A percentile compares a stretch with the other conserved stretches of the same genome.
phyloP scores from a whole-genome alignment of 2,797 vertebrate genomes.

The Meriones psammophilus region DNA sequence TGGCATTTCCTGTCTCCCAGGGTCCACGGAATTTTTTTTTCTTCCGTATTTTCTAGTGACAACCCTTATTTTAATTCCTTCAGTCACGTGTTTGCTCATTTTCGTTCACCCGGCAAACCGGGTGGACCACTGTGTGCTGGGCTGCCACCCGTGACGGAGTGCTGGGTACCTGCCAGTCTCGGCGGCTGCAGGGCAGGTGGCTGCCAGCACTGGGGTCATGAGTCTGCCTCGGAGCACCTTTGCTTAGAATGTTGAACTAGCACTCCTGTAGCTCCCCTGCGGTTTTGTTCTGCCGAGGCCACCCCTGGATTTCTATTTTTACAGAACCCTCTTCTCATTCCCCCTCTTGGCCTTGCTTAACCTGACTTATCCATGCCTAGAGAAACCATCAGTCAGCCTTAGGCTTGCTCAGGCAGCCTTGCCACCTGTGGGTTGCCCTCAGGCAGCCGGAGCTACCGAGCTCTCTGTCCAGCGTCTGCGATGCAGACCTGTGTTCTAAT shows the following conservation, averaged over 20 bases:
- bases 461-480: not conserved
- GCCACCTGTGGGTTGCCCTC: fast-evolving
- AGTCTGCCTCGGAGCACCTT: not conserved
- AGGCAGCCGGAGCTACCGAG: fast-evolving
- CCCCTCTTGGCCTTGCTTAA: not conserved
- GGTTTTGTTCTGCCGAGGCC: not conserved
- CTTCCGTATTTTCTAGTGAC: not conserved
- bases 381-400: not conserved
- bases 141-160: fast-evolving
- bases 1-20: not conserved
- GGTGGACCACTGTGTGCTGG: fast-evolving
- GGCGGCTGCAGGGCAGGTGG: not conserved
- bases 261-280: not conserved
- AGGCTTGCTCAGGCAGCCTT: no score
- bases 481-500: not conserved
- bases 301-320: not conserved
- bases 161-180: fast-evolving
- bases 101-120: not conserved
- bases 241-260: not conserved
- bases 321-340: not conserved
- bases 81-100: fast-evolving
- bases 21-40: fast-evolving
- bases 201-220: not conserved
- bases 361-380: not conserved
- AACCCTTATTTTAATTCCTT: not conserved